Evolutionary conservation across 2,797 vertebrate species (phyloP).

Genomic region (Enteromius thamalakanensis): DNA sequence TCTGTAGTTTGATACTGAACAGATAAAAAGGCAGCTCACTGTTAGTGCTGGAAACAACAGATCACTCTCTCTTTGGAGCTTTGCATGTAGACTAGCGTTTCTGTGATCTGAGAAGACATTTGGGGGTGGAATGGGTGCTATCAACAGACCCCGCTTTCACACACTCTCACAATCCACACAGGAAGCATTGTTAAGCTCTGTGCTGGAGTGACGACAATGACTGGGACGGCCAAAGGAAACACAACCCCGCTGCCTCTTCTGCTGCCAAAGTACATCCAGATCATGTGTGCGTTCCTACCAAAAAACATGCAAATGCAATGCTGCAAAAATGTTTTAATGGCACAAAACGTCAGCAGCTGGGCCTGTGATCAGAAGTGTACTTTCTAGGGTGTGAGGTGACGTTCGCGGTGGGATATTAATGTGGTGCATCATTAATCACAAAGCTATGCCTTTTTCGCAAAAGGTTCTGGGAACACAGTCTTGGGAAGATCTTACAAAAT

Average conservation of each 20-base stretch:
- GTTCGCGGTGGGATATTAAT: neutral
- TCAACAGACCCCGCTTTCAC: conserved; percentile 46
- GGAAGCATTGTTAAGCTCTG: conserved; percentile 45
- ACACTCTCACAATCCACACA: conserved; percentile 38
- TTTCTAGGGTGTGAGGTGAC: neutral
- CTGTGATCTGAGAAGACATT: conserved; percentile 35
- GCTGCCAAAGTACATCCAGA: conserved; percentile 15
- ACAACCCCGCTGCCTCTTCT: conserved; percentile 15
- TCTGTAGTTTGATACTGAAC: conserved; percentile 31
- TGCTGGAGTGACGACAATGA: conserved; percentile 29
- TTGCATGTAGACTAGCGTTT: neutral
- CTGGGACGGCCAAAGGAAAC: conserved; percentile 31
- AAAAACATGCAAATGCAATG: conserved; percentile 6
- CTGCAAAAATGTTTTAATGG: neutral
- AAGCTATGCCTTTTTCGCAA: neutral
- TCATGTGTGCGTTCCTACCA: neutral
- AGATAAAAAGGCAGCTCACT: conserved; percentile 46
- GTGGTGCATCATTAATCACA: neutral
- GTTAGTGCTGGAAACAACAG: conserved; percentile 43
- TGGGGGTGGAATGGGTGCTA: conserved; percentile 27
- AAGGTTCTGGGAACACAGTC: neutral
- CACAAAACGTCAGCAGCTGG: neutral
- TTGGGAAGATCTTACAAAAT: neutral
- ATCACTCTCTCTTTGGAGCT: conserved; percentile 22
- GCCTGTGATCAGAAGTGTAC: neutral